phyloP scores from a whole-genome alignment of 2,797 vertebrate genomes.

The Alectoris magna region DNA sequence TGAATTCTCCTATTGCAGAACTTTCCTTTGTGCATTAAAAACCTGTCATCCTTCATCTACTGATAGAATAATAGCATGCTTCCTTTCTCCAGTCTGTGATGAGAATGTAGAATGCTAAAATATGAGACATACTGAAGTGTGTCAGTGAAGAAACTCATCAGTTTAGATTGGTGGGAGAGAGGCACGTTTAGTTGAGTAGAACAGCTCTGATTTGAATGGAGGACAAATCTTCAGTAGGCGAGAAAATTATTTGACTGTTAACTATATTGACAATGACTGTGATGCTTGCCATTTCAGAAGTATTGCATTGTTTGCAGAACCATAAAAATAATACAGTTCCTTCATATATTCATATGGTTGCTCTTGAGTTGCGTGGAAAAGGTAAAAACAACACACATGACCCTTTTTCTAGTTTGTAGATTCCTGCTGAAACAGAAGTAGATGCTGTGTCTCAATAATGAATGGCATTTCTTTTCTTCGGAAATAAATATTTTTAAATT shows the following conservation, averaged over 20 bases:
- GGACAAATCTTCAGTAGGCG: neutral
- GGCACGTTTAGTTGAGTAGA: neutral
- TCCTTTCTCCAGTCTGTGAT: neutral
- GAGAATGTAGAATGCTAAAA: constrained; percentile 26
- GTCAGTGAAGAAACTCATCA: neutral
- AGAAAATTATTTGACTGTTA: neutral
- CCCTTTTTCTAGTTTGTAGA: neutral
- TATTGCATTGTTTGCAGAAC: neutral
- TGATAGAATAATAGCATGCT: neutral
- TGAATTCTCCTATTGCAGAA: neutral
- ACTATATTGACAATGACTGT: neutral
- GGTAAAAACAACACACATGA: neutral
- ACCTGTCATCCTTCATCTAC: neutral
- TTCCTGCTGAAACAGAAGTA: neutral
- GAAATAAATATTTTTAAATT: neutral
- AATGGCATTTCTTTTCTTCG: neutral
- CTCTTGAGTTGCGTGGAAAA: neutral
- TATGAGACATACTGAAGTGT: neutral
- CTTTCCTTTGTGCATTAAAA: constrained; percentile 15
- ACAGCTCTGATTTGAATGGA: neutral
- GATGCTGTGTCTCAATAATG: neutral
- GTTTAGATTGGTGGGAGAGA: neutral
- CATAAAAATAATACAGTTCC: neutral
- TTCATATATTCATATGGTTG: neutral
- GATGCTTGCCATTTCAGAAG: neutral